Evolutionary conservation across 2,888 invertebrate species (phyloP).

Genomic region (Nebria brevicollis): DNA sequence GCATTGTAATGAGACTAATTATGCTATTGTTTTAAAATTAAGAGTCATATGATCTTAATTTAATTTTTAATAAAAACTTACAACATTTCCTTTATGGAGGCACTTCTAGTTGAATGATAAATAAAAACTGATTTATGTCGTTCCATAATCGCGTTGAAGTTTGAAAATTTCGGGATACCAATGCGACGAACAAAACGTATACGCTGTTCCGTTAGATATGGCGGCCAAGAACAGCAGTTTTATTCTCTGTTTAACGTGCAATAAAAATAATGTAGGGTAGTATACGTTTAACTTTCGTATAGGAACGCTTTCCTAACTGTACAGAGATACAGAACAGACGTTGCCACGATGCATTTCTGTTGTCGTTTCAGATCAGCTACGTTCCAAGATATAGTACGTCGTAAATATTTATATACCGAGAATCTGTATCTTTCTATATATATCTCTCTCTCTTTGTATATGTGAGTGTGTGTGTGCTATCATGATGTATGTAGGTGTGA

Average conservation of each 20-base stretch:
- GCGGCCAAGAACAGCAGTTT: constrained; percentile 8
- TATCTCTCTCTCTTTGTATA: neutral
- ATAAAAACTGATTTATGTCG: neutral
- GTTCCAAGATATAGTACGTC: constrained; percentile 13
- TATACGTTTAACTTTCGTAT: constrained; percentile 24
- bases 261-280: constrained; percentile 43
- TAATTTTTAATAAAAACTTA: neutral
- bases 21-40: neutral
- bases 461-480: neutral
- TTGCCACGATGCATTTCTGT: neutral
- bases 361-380: constrained; percentile 13
- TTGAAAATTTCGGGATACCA: neutral
- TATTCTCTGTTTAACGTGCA: constrained; percentile 41
- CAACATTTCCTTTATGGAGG: neutral
- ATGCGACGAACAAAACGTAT: neutral
- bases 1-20: neutral
- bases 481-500: neutral
- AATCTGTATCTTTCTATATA: neutral
- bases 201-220: neutral
- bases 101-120: no score
- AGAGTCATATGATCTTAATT: neutral
- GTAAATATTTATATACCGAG: constrained; percentile 18
- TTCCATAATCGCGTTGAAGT: neutral
- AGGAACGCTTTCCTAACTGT: neutral
- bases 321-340: constrained; percentile 8